Evolutionary conservation across 1,140 invertebrate species (phyloP).

Genomic region (Eurosta solidaginis): DNA sequence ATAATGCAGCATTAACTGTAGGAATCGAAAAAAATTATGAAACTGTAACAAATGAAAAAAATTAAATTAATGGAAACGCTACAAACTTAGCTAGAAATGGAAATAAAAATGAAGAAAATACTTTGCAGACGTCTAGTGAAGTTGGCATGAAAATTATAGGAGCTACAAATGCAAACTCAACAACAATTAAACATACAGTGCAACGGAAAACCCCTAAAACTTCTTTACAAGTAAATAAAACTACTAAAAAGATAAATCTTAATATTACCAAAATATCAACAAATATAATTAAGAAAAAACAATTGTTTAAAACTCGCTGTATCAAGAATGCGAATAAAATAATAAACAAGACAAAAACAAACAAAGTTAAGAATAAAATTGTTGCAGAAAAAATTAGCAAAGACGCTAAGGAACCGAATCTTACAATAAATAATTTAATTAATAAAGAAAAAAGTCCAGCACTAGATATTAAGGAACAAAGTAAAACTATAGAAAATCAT

Average conservation of each 20-base stretch:
- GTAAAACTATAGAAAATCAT: not conserved
- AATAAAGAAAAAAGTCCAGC: not conserved
- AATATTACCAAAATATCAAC: too few relatives aligned
- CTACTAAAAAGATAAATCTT: too few relatives aligned
- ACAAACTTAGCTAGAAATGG: too few relatives aligned
- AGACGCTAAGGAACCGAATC: not conserved
- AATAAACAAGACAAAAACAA: not conserved
- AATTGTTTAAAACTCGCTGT: too few relatives aligned
- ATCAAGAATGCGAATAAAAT: too few relatives aligned
- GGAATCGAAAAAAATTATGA: not conserved
- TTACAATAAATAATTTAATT: too few relatives aligned
- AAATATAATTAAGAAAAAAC: too few relatives aligned
- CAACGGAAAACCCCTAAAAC: too few relatives aligned
- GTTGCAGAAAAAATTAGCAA: not conserved
- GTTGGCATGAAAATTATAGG: not conserved
- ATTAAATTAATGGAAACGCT: not conserved
- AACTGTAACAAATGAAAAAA: not conserved
- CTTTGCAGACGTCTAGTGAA: not conserved
- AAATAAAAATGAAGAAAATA: not conserved
- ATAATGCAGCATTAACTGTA: not conserved
- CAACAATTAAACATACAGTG: too few relatives aligned
- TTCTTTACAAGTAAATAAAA: too few relatives aligned
- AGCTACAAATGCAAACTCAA: too few relatives aligned
- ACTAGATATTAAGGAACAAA: not conserved
- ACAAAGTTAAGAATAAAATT: not conserved